Percentiles rank a stretch among this genome's conserved stretches.
Conservation (phyloP, 2,888 invertebrate species). For the Chymomyza procnemis region DNA sequence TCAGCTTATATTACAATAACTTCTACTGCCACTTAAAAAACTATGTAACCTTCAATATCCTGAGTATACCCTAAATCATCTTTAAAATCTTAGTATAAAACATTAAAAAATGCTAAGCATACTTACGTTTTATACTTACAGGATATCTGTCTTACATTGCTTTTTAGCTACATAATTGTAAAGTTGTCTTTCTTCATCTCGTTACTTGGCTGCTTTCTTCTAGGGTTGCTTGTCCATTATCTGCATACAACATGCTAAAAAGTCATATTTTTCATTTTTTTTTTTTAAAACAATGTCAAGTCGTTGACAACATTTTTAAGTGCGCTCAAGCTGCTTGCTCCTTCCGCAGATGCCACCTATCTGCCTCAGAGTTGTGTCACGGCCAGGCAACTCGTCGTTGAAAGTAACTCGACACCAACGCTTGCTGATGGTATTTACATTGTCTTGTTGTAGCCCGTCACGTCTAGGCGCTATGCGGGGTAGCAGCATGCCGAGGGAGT, state of each 20-base stretch:
- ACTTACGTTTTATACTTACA: not conserved
- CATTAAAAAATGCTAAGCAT: not conserved
- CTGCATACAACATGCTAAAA: constrained; percentile 42
- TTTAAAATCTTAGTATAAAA: not conserved
- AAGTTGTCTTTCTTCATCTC: not conserved
- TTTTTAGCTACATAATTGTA: not conserved
- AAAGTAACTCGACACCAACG: constrained; percentile 10
- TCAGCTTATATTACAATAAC: no score
- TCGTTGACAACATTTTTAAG: constrained; percentile 62
- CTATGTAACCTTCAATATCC: no score
- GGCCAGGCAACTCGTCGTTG: not conserved
- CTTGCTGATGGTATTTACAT: constrained; percentile 63
- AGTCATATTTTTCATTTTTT: constrained; percentile 62
- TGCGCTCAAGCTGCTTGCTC: constrained; percentile 33
- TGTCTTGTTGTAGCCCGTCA: constrained; percentile 38
- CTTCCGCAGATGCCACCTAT: not conserved
- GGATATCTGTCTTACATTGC: not conserved
- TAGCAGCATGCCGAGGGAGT: not conserved
- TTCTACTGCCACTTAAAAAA: no score
- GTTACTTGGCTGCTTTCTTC: not conserved
- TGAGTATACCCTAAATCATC: not conserved
- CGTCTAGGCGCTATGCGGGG: not conserved
- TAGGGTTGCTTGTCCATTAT: not conserved
- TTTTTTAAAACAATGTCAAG: constrained; percentile 63
- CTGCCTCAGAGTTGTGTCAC: not conserved